These are phyloP conservation scores for Thaleichthys pacificus DNA, from an alignment of 2,797 vertebrate species.

Conservation along the genomic window DNA sequence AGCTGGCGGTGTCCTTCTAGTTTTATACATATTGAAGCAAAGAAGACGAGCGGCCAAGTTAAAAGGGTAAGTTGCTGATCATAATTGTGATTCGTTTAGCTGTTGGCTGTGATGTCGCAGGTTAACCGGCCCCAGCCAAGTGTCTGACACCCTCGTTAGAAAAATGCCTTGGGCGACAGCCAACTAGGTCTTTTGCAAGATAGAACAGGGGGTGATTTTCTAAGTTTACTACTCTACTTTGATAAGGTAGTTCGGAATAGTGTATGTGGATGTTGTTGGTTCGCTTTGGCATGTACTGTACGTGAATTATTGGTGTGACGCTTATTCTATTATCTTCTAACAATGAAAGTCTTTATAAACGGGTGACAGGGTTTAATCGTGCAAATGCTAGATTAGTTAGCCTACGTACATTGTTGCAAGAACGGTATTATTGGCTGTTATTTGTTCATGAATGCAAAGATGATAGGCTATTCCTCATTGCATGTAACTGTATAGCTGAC, in stretches of 20 bases:
- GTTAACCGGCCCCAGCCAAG: no score
- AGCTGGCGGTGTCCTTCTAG: conserved; percentile 80
- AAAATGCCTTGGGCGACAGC: no score
- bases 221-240: background rate
- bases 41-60: conserved; percentile 63
- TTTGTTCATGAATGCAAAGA: no score
- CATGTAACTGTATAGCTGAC: background rate
- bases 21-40: conserved; percentile 79
- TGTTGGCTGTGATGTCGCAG: background rate
- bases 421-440: background rate
- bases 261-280: no score
- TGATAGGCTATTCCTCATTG: background rate
- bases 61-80: conserved; percentile 65
- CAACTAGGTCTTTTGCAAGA: background rate
- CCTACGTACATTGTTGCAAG: background rate
- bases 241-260: no score
- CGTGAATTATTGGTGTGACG: no score
- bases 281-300: no score
- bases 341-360: conserved; percentile 33
- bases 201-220: background rate
- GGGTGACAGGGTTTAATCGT: background rate
- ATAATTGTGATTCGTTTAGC: background rate
- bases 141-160: no score
- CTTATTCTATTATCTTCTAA: conserved; percentile 7
- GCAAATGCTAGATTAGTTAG: background rate